Evolutionary conservation across 2,888 invertebrate genomes (phyloP), one percentile per base, ranked within the genome.

Genomic region (Sylvicola fuscatus): DNA sequence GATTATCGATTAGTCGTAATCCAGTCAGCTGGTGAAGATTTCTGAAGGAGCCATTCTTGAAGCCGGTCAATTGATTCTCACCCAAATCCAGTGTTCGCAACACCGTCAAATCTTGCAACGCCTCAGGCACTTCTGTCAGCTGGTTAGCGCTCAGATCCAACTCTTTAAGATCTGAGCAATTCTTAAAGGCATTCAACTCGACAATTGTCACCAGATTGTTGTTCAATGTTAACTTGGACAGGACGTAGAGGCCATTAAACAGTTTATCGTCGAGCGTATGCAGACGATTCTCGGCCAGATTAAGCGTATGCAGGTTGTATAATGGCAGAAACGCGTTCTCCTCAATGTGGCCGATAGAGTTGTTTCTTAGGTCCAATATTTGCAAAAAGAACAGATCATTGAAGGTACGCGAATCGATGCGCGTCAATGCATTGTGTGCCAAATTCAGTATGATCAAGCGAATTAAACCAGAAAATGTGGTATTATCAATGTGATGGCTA

Each of bases 1-100:
- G 77, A 60, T 93, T 93, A 50, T 87, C 84, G 46, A 90, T 87
- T 48, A 93, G 54, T 36, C 89, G 69, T 39, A 95, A 62, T 13
- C 86, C 83, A 37, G 83, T 84, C 45, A 95, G 65, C 57, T 87
- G 83, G 46, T 79, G 74, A 36, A 93, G 64, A 53, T 84, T 82
- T 51, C 72, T 73, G 51, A 93, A 81, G 3, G 84, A 81, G 38
- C 81, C 81, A 49, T 87, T 84, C 50, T 68, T 72, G 44, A 95
- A 78, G 36, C 70, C 70, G 29, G 71, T 71, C 48, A 95, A 83
- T 56, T 80, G 77, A 62, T 93, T 95, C 59, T 90, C 87, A 34
- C 87, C 89, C 49, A 95, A 65, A 57, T 90, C 87, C 36, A 95
- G 65, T 2, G 83, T 83, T 58, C 84, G 83, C 42, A 93, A 61